A percentile compares a stretch with the other conserved stretches of the same genome.
phyloP scores from a whole-genome alignment of 1,140 invertebrate genomes.

The Polypedilum pembai region DNA sequence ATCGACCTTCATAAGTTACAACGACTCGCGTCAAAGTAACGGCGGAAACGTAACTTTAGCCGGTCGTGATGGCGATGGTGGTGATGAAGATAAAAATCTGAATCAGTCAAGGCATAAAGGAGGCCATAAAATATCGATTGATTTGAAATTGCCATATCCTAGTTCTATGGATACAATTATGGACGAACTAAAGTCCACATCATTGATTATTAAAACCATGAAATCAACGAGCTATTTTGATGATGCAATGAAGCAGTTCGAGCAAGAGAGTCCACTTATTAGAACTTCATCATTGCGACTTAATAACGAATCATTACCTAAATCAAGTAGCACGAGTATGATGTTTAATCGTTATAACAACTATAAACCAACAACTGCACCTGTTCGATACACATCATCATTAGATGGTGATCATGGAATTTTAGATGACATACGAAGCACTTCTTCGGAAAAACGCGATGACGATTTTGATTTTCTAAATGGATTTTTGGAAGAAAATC shows the following conservation, averaged over 20 bases:
- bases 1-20: conserved; percentile 12
- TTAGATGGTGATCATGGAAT: conserved; percentile 21
- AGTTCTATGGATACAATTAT: conserved; percentile 22
- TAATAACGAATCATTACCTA: conserved; percentile 4
- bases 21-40: background rate
- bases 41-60: background rate
- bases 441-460: background rate
- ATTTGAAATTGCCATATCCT: conserved; percentile 21
- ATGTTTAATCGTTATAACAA: background rate
- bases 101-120: background rate
- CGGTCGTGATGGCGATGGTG: too few species aligned
- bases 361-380: background rate
- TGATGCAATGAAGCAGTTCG: conserved; percentile 40
- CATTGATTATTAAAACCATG: conserved; percentile 42
- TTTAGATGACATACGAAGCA: background rate
- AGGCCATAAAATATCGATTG: conserved; percentile 22
- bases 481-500: conserved; percentile 23
- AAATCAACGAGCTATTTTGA: conserved; percentile 42
- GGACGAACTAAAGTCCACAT: conserved; percentile 41
- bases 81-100: conserved; percentile 3
- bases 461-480: conserved; percentile 6
- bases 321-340: conserved; percentile 23
- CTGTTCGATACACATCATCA: background rate
- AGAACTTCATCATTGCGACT: conserved; percentile 11
- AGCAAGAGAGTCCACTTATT: conserved; percentile 2